Evolutionary conservation across 2,113 vertebrate species (phyloP).

Genomic region (Pogona vitticeps): DNA sequence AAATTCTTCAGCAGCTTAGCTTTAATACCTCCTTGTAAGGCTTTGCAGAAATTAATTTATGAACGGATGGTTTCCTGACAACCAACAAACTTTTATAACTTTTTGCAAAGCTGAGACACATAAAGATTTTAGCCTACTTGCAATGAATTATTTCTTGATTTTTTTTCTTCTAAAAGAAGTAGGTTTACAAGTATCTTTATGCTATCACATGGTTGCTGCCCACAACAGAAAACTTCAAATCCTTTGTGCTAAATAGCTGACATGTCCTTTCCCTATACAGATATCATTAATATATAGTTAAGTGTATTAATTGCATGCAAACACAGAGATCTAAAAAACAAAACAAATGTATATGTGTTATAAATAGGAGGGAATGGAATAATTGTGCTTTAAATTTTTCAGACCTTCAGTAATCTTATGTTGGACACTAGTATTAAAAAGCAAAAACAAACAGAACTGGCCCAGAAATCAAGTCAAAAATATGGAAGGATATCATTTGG

Average conservation of each 20-base stretch:
- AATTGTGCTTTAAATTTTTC: background rate
- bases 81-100: background rate
- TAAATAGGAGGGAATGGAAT: background rate
- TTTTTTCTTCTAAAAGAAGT: background rate
- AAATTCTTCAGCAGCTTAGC: accelerated
- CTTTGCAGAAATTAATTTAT: background rate
- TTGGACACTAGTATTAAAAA: background rate
- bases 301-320: background rate
- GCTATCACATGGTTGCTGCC: too few species aligned
- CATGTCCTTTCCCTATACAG: background rate
- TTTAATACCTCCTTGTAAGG: background rate
- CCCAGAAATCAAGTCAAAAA: background rate
- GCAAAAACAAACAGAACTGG: background rate
- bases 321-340: background rate
- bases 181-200: background rate
- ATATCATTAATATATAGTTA: too few species aligned
- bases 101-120: background rate
- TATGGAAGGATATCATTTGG: background rate
- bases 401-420: background rate
- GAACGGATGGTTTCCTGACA: background rate
- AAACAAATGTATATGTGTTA: background rate
- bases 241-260: background rate
- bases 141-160: background rate
- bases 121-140: background rate
- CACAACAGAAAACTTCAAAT: background rate